phyloP scores from a whole-genome alignment of 2,888 invertebrate genomes.

The Alsophila aescularia region DNA sequence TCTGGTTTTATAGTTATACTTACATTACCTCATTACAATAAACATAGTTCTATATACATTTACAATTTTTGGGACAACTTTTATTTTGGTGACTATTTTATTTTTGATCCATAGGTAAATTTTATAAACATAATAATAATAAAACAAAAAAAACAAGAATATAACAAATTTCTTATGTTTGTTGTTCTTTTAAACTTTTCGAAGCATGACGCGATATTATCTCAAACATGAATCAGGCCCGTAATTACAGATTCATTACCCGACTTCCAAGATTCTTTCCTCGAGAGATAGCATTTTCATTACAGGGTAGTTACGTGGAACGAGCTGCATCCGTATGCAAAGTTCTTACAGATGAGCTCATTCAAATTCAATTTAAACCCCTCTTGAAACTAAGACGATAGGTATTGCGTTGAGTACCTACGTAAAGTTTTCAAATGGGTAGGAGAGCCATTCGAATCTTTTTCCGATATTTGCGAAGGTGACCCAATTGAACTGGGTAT shows the following conservation, averaged over 20 bases:
- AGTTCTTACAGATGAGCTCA: slow-evolving; percentile 34
- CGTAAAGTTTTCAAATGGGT: slow-evolving; percentile 42
- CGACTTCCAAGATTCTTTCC: slow-evolving; percentile 47
- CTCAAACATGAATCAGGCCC: slow-evolving; percentile 30
- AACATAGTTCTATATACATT: too few species aligned
- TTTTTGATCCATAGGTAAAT: too few species aligned
- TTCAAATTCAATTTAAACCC: slow-evolving; percentile 37
- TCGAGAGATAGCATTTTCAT: slow-evolving; percentile 50
- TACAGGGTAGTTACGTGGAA: slow-evolving; percentile 51
- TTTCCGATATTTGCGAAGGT: slow-evolving; percentile 27
- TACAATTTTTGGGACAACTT: too few species aligned
- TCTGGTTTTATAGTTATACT: too few species aligned
- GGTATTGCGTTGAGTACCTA: slow-evolving; percentile 33
- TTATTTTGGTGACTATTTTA: too few species aligned
- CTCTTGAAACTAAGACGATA: slow-evolving; percentile 19
- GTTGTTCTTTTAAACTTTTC: not conserved
- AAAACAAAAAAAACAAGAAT: not conserved
- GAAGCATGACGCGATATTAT: slow-evolving; percentile 21
- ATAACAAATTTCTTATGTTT: too few species aligned
- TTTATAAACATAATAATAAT: too few species aligned
- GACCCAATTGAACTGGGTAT: slow-evolving; percentile 30
- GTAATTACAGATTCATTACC: slow-evolving; percentile 53
- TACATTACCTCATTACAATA: too few species aligned
- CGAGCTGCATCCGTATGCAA: slow-evolving; percentile 50
- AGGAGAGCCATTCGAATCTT: slow-evolving; percentile 40